phyloP scores from a whole-genome alignment of 2,797 vertebrate species.

The Coregonus suidteri region DNA sequence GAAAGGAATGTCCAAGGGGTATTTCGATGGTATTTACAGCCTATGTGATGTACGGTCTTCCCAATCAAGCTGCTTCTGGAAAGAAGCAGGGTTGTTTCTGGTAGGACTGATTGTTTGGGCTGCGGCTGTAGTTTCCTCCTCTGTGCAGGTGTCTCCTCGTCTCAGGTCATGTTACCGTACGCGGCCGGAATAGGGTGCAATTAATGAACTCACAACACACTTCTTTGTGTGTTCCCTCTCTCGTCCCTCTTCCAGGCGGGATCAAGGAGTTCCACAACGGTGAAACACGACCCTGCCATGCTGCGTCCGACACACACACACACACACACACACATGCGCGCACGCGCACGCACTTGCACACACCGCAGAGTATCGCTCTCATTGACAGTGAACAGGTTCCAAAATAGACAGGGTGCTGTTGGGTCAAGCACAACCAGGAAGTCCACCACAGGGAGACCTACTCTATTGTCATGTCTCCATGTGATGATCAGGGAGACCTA shows the following conservation, averaged over 20 bases:
- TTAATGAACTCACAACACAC: conserved; percentile 55
- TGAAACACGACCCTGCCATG: too few relatives aligned
- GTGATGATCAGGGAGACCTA: too few relatives aligned
- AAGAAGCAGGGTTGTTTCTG: background rate
- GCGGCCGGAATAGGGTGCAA: conserved; percentile 61
- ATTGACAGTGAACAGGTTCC: too few relatives aligned
- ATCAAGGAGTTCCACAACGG: too few relatives aligned
- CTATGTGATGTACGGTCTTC: background rate
- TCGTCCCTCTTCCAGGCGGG: background rate
- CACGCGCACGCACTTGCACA: background rate
- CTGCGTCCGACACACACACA: too few relatives aligned
- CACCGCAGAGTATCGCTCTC: too few relatives aligned
- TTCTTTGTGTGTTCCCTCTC: conserved; percentile 35
- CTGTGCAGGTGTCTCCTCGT: conserved; percentile 54
- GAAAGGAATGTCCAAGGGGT: too few relatives aligned
- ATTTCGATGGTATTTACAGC: too few relatives aligned
- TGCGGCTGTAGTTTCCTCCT: conserved; percentile 31
- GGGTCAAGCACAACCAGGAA: too few relatives aligned
- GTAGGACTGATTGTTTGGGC: background rate
- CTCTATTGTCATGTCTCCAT: conserved; percentile 8
- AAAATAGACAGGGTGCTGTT: too few relatives aligned
- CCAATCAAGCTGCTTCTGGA: background rate
- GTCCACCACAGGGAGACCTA: conserved; percentile 22
- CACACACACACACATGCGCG: too few relatives aligned
- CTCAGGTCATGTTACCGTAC: background rate